These are phyloP conservation scores for Drosophila novamexicana DNA, from an alignment of 1,140 invertebrate species.

Conservation along the genomic window DNA sequence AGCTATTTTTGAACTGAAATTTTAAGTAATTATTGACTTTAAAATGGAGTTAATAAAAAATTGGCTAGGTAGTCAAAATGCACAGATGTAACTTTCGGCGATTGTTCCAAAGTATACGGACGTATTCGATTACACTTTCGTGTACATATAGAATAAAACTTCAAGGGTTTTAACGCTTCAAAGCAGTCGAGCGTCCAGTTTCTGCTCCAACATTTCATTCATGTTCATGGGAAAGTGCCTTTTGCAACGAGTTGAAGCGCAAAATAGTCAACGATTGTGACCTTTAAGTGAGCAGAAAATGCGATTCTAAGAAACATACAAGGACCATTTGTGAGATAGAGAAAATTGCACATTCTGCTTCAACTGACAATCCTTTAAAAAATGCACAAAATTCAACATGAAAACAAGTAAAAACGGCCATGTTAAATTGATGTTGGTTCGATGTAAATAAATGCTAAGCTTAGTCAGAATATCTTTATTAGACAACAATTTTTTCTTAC, in stretches of 20 bases:
- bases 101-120: background rate
- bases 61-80: background rate
- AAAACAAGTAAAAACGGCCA: background rate
- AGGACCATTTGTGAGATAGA: conserved; percentile 14
- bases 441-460: no score
- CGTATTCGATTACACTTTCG: background rate
- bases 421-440: background rate
- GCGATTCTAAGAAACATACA: background rate
- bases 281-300: conserved; percentile 28
- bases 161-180: conserved; percentile 54
- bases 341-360: conserved; percentile 26
- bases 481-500: no score
- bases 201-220: conserved; percentile 21
- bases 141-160: conserved; percentile 29
- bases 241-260: conserved; percentile 37
- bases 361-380: conserved; percentile 25
- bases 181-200: conserved; percentile 37
- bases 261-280: conserved; percentile 51
- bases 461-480: no score
- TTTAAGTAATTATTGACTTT: background rate
- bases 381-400: background rate
- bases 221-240: conserved; percentile 46
- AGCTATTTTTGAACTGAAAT: no score
- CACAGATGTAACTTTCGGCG: background rate
- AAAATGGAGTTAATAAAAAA: background rate